phyloP scores from a whole-genome alignment of 1,140 invertebrate genomes.

The Nymphalis io region DNA sequence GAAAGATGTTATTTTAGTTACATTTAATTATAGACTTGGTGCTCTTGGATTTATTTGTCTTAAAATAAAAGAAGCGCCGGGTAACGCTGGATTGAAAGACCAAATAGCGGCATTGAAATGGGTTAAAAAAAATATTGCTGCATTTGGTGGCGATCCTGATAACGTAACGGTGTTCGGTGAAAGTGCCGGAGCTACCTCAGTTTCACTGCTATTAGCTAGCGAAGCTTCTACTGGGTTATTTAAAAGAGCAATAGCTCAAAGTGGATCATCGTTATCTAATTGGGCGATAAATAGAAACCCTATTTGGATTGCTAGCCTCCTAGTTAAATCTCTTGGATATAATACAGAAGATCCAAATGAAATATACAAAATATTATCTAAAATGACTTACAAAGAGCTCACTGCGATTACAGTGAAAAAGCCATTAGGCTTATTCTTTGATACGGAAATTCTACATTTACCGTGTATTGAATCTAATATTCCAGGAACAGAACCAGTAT shows the following conservation, averaged over 20 bases:
- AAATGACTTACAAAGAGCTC: constrained; percentile 52
- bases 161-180: constrained; percentile 76
- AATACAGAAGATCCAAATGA: constrained; percentile 59
- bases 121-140: constrained; percentile 82
- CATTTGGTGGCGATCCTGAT: constrained; percentile 76
- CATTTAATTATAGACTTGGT: constrained; percentile 86
- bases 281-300: constrained; percentile 81
- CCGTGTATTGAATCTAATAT: constrained; percentile 66
- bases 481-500: constrained; percentile 52
- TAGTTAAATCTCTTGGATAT: constrained; percentile 58
- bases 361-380: constrained; percentile 62
- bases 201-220: constrained; percentile 63
- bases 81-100: constrained; percentile 83
- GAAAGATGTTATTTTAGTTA: constrained; percentile 85
- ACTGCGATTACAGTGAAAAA: constrained; percentile 49
- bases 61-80: constrained; percentile 80
- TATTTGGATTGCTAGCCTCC: constrained; percentile 57
- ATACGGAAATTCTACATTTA: constrained; percentile 60
- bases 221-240: constrained; percentile 63
- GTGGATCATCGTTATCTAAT: constrained; percentile 84
- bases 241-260: constrained; percentile 82
- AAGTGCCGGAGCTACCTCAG: constrained; percentile 72
- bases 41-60: constrained; percentile 84
- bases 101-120: constrained; percentile 82
- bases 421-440: constrained; percentile 59